Base-by-base conservation (phyloP, 1,140 invertebrate species). In the Parasteatoda tepidariorum region DNA sequence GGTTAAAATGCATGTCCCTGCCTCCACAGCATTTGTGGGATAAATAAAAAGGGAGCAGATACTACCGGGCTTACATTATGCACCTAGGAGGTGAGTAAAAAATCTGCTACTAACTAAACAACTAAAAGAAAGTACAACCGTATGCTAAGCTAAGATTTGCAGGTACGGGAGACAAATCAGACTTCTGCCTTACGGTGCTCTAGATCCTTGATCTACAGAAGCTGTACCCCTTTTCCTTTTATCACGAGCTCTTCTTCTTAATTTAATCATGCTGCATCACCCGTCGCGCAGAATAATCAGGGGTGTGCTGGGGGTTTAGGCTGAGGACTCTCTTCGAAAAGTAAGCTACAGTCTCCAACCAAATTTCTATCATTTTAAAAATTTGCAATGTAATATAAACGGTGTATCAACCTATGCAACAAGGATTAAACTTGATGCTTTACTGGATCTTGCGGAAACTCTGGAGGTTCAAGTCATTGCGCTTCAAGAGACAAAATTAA, bases 381-480 rank as follows among this genome's bases (percentile, higher is more conserved):
- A 31, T 73, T 26, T 73, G 48, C 67, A 71, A 11, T 54, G 38
- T 54, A 71, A 71, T 54, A 71, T 71, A 3, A 71, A 71, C 22
- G 67, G 41, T n/a, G 48, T 71, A 28, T 73, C 70, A 73, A 73
- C 70, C 5, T n/a, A 73, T 73, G 13, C 70, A n/a, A 73, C 70
- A 57, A 33, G 70, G 30, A 5, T 73, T 57, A 73, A 73, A 73
- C 70, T 73, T 55, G 70, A 73, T 73, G 54, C 38, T 22, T 54
- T 71, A 4, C 22, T 71, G 22, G n/a, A 71, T 71, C 67, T 71
- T 71, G 38, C 34, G 9, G 67, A 73, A 57, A 57, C 54, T 31
- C 70, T 30, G 26, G 70, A 73, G 26, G 70, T 57, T 33, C 54
- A 73, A 33, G 24, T 57, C 26, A 73, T 55, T 55, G 68, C 18